Evolutionary conservation across 2,888 invertebrate species (phyloP), one percentile per base, ranked within the genome.

Genomic region (Phrixothrix hirtus): DNA sequence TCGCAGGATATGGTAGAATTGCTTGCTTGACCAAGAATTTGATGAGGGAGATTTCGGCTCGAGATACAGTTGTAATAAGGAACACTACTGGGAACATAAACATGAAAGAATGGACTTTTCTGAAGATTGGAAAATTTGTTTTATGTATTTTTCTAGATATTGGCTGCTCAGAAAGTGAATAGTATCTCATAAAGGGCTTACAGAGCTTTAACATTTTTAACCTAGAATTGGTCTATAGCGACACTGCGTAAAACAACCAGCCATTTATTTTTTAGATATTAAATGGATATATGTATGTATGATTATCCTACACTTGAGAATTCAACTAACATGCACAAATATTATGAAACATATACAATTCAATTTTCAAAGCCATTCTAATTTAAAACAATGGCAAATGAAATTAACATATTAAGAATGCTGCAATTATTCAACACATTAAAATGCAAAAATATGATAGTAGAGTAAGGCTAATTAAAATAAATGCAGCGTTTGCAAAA

Each of bases 1-100:
- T 60, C 61, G 35, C 37, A 55, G 61, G 59, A 62, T 56, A 48
- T 36, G 35, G 30, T 37, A 56, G 55, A 63, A 64, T 61, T 62
- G 62, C 64, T 60, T 55, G 60, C 63, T 64, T 63, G 62, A 63
- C 64, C 65, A 61, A 63, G 62, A 63, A 66, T 66, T 62, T 65
- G 66, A 66, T 65, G 65, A 66, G 63, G 56, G 59, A 60, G 62
- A 64, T 65, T 65, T 64, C 60, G 52, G 57, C 25, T 48, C 47
- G 59, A 62, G 58, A 62, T 60, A 57, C 61, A 48, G 59, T 61
- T 56, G 63, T 65, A 64, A 63, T 66, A 65, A 47, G 60, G 58
- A 65, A 59, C 56, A 62, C 65, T 61, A 57, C 49, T 54, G 60
- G 62, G 63, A 65, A 62, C 49, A 43, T 63, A 63, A 62, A 64